Base-by-base conservation (phyloP, 2,797 vertebrate genomes). In the Pseudopleuronectes americanus region DNA sequence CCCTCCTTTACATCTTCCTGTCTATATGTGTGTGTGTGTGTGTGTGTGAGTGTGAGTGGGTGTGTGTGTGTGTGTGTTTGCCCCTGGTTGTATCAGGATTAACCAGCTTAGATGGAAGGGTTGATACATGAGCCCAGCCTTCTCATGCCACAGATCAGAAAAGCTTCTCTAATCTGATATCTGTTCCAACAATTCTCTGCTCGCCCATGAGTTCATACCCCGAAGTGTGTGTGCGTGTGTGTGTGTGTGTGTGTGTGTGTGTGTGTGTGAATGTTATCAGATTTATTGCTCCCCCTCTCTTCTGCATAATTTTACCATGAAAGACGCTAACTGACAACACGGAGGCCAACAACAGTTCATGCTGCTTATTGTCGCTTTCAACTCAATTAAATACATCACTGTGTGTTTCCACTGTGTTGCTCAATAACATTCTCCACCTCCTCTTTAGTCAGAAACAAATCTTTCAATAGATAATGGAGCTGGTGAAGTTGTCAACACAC, bases 131-230 rank as follows among this genome's bases (percentile, higher is more conserved):
- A 89, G 86, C 86, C 87, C 75, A 80, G 77, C 81, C 87, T 93
- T 92, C 88, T 92, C 90, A 90, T 89, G 85, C 89, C 68, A 84
- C 77, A 83, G 86, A 92, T 92, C 85, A 90, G 83, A 89, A 90
- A 90, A 92, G 90, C 89, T 81, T 80, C 78, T 82, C 79, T 93
- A 93, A 94, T 94, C 92, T 94, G 88, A 93, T 94, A 89, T 92
- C 75, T 79, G 88, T 87, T 87, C 79, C 88, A 84, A 88, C 86
- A 81, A 85, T 91, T 92, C 84, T 87, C 79, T 41, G 66, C 81
- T 88, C 68, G 62, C 77, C 82, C 84, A 83, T 84, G 76, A 87
- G 79, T 90, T 91, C 87, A 83, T 82, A 77, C 76, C 71, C 75
- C 57, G 60, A 66, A 57, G 68, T 81, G 2, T 81, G 8, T 60